Conservation (phyloP, 2,888 invertebrate genomes). For the Amorpha juglandis region DNA sequence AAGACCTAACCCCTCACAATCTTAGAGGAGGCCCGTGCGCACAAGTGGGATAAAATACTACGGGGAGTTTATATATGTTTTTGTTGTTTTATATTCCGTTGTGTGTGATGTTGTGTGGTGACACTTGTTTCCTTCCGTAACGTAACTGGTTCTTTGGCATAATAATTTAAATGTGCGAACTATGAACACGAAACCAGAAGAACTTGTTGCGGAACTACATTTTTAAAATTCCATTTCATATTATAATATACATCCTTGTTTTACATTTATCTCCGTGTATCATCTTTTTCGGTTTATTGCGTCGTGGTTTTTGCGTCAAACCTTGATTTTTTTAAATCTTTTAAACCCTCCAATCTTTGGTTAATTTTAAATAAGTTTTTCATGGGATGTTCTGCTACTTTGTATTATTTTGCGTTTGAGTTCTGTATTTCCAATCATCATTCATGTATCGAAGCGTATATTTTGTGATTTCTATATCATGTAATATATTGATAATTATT, state of each 20-base stretch:
- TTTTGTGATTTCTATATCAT: too few relatives aligned
- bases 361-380: background rate
- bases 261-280: constrained; percentile 1
- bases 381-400: background rate
- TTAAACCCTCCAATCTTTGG: background rate
- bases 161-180: background rate
- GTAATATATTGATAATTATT: too few relatives aligned
- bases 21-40: too few relatives aligned
- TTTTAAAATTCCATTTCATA: background rate
- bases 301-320: background rate
- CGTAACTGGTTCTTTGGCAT: background rate
- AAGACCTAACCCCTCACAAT: too few relatives aligned
- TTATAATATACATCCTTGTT: constrained; percentile 5
- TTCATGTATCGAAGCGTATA: too few relatives aligned
- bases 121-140: background rate
- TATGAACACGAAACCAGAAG: background rate
- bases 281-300: constrained; percentile 5
- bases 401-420: too few relatives aligned
- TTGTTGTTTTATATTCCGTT: too few relatives aligned
- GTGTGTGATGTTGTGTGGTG: background rate
- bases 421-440: too few relatives aligned
- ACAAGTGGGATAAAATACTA: too few relatives aligned
- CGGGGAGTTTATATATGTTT: too few relatives aligned
- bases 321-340: constrained; percentile 1
- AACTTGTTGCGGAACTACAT: constrained; percentile 7